Conservation (phyloP, 2,113 vertebrate genomes). For the Bujurquina vittata region DNA sequence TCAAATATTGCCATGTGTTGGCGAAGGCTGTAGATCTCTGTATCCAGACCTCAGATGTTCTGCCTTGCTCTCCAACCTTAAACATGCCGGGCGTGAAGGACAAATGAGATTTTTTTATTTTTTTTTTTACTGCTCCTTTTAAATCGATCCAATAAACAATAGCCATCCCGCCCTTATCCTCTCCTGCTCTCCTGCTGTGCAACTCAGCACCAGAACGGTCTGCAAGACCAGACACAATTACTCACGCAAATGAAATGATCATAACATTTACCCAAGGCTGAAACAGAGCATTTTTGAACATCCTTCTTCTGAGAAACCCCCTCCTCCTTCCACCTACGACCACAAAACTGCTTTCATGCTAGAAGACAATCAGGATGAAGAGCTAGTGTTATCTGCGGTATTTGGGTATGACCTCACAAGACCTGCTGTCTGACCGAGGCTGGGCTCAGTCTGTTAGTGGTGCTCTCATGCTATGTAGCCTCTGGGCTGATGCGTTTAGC, state of each 20-base stretch:
- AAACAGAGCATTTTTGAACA: slow-evolving; percentile 46
- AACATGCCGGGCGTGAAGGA: slow-evolving; percentile 18
- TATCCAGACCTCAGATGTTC: not conserved
- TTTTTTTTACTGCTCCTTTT: slow-evolving; percentile 58
- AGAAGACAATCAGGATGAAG: slow-evolving; percentile 32
- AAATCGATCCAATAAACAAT: slow-evolving; percentile 66
- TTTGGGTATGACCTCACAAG: slow-evolving; percentile 45
- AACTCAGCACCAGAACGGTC: slow-evolving; percentile 42
- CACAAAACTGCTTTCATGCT: slow-evolving; percentile 50
- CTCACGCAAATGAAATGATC: slow-evolving; percentile 73
- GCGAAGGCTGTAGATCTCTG: slow-evolving; percentile 21
- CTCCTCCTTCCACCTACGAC: slow-evolving; percentile 27
- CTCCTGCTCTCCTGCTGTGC: slow-evolving; percentile 27
- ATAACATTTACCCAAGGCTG: slow-evolving; percentile 68
- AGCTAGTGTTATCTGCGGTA: slow-evolving; percentile 25
- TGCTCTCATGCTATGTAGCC: slow-evolving; percentile 54
- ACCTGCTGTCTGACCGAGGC: slow-evolving; percentile 36
- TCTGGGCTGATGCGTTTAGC: slow-evolving; percentile 40
- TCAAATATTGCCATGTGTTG: slow-evolving; percentile 13
- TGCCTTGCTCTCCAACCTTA: slow-evolving; percentile 6
- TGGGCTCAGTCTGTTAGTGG: slow-evolving; percentile 8
- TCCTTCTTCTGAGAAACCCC: slow-evolving; percentile 27
- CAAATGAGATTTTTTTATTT: slow-evolving; percentile 35
- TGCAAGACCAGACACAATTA: slow-evolving; percentile 66
- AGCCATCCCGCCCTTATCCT: slow-evolving; percentile 31